A percentile compares a stretch with the other conserved stretches of the same genome.
Evolutionary conservation across 2,113 vertebrate species (phyloP).

Genomic region (Pelvicachromis taeniatus): DNA sequence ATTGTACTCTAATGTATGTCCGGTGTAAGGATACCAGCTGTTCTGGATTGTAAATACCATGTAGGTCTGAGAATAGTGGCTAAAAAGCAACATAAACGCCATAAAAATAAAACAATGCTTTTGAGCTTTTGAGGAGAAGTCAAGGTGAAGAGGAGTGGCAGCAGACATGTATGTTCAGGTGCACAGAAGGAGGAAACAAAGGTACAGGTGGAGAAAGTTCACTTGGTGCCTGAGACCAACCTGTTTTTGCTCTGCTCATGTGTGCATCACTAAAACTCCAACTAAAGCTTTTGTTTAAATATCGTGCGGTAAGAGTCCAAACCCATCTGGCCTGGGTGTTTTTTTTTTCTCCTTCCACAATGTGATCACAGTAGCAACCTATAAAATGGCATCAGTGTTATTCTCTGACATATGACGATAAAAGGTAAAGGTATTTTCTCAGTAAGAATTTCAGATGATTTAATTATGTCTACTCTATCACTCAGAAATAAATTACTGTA

Average conservation of each 20-base stretch:
- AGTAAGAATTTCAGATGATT: neutral
- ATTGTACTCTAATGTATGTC: neutral
- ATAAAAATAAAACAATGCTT: neutral
- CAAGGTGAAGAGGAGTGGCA: neutral
- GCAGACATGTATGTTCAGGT: neutral
- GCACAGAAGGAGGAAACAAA: neutral
- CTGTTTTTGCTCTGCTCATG: neutral
- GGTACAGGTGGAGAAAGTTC: neutral
- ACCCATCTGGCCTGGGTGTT: neutral
- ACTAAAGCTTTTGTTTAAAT: neutral
- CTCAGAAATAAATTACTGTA: neutral
- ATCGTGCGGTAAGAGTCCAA: neutral
- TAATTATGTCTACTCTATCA: neutral
- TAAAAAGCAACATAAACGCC: neutral
- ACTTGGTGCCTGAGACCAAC: neutral
- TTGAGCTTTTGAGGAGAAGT: neutral
- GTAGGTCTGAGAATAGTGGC: neutral
- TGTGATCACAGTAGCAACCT: neutral
- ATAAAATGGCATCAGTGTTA: neutral
- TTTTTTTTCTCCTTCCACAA: neutral
- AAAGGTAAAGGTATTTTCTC: neutral
- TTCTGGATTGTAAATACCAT: neutral
- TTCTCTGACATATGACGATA: neutral
- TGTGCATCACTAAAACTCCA: neutral
- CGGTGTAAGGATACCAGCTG: neutral